phyloP scores from a whole-genome alignment of 2,888 invertebrate species.

The Drosophila heteroneura region DNA sequence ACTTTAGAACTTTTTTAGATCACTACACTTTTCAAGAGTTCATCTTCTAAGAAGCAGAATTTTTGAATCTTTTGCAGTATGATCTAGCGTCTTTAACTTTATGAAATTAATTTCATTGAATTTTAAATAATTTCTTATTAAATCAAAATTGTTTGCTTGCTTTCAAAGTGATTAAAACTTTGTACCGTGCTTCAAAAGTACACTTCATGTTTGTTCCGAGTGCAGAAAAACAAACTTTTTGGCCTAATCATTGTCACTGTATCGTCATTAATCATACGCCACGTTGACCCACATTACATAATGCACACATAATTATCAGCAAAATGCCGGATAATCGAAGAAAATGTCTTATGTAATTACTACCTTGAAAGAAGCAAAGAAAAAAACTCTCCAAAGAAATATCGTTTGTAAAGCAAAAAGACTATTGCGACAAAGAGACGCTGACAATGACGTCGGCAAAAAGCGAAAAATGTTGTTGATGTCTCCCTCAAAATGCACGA shows the following conservation, averaged over 20 bases:
- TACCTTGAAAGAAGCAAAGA: constrained; percentile 28
- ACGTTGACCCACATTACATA: constrained; percentile 67
- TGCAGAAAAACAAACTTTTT: constrained; percentile 3
- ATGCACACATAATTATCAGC: constrained; percentile 67
- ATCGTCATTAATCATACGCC: constrained; percentile 73
- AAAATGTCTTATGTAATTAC: constrained; percentile 68
- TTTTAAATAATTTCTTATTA: too few relatives aligned
- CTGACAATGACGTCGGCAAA: constrained; percentile 57
- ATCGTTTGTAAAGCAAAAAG: constrained; percentile 31
- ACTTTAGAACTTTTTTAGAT: too few relatives aligned
- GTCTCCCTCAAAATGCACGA: constrained; percentile 21
- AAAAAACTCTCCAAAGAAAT: constrained; percentile 1
- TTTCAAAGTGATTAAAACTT: background rate
- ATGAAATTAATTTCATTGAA: too few relatives aligned
- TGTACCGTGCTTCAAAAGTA: background rate
- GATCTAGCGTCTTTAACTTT: too few relatives aligned
- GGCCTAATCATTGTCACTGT: constrained; percentile 35
- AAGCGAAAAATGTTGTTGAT: constrained; percentile 42
- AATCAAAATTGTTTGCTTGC: background rate
- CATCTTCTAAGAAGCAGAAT: background rate
- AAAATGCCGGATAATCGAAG: constrained; percentile 68
- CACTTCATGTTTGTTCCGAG: background rate
- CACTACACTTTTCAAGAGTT: background rate
- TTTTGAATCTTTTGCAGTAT: too few relatives aligned
- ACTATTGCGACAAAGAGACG: constrained; percentile 45